These are phyloP conservation scores for Callyntrura guangdongensis DNA, from an alignment of 2,888 invertebrate genomes.

Conservation along the genomic window DNA sequence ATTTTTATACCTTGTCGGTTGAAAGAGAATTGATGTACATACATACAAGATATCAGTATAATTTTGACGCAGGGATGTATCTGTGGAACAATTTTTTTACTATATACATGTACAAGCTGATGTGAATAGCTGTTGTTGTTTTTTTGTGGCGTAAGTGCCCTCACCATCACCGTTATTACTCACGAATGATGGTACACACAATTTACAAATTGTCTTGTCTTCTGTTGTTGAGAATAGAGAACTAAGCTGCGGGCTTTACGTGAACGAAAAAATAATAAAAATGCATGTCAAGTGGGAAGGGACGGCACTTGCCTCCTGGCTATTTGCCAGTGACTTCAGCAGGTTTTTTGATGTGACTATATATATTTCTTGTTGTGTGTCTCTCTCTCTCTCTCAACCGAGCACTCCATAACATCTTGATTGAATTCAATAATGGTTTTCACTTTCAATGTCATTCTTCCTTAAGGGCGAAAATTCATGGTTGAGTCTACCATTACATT, in stretches of 20 bases:
- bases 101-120: neutral
- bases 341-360: no score
- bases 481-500: constrained; percentile 18
- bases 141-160: constrained; percentile 29
- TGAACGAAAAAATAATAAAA: neutral
- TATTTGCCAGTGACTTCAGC: constrained; percentile 53
- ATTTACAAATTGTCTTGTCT: constrained; percentile 62
- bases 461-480: constrained; percentile 36
- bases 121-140: neutral
- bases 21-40: constrained; percentile 19
- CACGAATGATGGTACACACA: constrained; percentile 8
- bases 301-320: constrained; percentile 57
- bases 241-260: constrained; percentile 33
- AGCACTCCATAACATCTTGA: constrained; percentile 45
- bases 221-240: no score
- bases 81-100: neutral
- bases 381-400: neutral
- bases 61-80: constrained; percentile 34
- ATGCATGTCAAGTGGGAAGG: constrained; percentile 54
- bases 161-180: no score
- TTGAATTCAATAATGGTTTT: constrained; percentile 57
- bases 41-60: constrained; percentile 1
- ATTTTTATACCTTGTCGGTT: constrained; percentile 45
- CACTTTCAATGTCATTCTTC: constrained; percentile 59
- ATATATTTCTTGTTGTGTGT: no score